Evolutionary conservation across 2,113 vertebrate genomes (phyloP).

Genomic region (Murina feae): DNA sequence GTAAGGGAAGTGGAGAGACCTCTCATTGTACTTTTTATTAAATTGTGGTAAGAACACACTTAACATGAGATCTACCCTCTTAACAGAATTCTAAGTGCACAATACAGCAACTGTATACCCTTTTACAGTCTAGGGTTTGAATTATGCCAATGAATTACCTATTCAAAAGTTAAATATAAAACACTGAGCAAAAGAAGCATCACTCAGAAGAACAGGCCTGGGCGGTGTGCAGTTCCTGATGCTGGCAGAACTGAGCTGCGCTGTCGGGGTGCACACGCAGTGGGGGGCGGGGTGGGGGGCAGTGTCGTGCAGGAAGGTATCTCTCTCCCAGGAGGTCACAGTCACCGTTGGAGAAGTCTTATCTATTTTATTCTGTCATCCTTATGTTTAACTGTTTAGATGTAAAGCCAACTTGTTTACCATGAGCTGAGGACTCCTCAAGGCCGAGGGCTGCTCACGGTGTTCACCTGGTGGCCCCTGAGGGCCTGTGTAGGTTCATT

Average conservation of each 20-base stretch:
- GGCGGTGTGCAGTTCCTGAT: not conserved
- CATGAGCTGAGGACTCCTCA: not conserved
- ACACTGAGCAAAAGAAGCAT: not conserved
- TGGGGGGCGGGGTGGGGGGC: too few relatives aligned
- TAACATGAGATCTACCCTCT: not conserved
- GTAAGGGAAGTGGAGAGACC: not conserved
- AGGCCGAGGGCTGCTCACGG: not conserved
- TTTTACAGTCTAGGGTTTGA: not conserved
- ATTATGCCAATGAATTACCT: not conserved
- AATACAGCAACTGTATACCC: not conserved
- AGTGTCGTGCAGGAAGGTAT: not conserved
- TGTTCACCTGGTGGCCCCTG: not conserved
- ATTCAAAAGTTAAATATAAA: slow-evolving; percentile 29
- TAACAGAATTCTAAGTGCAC: not conserved
- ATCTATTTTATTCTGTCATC: not conserved
- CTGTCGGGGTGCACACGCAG: not conserved
- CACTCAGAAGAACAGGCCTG: not conserved
- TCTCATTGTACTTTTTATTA: not conserved
- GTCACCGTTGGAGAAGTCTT: not conserved
- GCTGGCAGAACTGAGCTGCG: not conserved
- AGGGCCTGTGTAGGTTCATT: not conserved
- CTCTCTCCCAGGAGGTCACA: not conserved
- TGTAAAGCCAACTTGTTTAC: not conserved
- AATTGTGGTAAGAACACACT: not conserved
- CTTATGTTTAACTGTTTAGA: not conserved